Evolutionary conservation across 2,113 vertebrate species (phyloP).

Genomic region (Thymallus thymallus): DNA sequence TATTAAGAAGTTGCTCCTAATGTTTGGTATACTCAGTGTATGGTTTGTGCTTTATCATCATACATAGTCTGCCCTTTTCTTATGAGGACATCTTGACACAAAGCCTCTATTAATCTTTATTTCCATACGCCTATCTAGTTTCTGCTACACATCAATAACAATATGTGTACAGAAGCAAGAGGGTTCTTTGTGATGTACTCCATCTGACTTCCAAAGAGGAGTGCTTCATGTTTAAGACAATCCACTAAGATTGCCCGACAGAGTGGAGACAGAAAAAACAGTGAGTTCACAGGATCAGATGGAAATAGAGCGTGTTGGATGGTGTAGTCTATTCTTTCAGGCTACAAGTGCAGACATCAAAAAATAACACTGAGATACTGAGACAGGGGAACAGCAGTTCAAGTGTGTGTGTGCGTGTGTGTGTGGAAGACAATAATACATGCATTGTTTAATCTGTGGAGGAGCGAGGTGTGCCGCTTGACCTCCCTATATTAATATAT

Average conservation of each 20-base stretch:
- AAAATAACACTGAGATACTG: not conserved
- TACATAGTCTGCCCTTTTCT: no score
- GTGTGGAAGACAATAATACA: not conserved
- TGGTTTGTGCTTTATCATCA: no score
- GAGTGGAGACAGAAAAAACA: not conserved
- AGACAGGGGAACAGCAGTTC: not conserved
- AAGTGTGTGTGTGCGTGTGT: constrained; percentile 8
- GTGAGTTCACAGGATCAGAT: not conserved
- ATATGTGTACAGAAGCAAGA: not conserved
- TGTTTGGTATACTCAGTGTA: no score
- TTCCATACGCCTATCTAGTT: no score
- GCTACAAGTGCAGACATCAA: not conserved
- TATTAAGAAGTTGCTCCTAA: no score
- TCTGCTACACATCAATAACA: not conserved
- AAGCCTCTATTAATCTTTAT: no score
- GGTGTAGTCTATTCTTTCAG: not conserved
- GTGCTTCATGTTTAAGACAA: not conserved
- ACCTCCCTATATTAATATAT: not conserved
- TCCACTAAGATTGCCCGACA: not conserved
- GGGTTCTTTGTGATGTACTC: not conserved
- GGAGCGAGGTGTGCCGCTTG: not conserved
- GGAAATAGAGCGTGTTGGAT: not conserved
- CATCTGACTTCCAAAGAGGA: not conserved
- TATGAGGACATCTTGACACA: no score
- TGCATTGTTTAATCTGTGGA: not conserved